Base-by-base conservation (phyloP, 53 echinoderm and acorn worm species). In the Echinometra lucunter region DNA sequence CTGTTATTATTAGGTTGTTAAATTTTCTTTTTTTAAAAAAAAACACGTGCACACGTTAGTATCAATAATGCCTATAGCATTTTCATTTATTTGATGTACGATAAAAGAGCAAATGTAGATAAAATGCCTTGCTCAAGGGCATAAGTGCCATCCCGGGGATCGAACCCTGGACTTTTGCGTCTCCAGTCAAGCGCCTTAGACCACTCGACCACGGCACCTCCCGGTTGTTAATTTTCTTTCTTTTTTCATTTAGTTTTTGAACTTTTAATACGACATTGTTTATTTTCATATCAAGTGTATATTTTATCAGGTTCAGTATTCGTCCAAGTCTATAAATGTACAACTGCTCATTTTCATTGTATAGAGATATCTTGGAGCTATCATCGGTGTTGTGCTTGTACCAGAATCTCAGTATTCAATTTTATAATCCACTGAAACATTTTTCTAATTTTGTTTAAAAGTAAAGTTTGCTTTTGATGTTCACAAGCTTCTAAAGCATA, bases 391-490 rank as follows among this genome's bases (percentile, higher is more conserved):
- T 47, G 49, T 85, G 85, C 47, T 85, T 85, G 85, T 85, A 49
- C 40, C 37, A 47, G 28, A 27, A 28, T 85, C 53, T 40, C n/a
- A n/a, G n/a, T n/a, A 42, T 78, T 85, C 85, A 49, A 47, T 85
- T 85, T 49, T 45, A 42, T 63, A 49, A 47, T 47, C 12, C 28
- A 37, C 28, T 49, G 85, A 21, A 47, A 49, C 85, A 49, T n/a
- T 45, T 28, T 45, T 49, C 13, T 49, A 85, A 2, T 49, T 85
- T 45, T 49, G 47, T 47, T 12, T 85, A 25, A 45, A 45, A n/a
- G 6, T 37, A 85, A 81, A 85, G 28, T 85, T 85, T 85, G 85
- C 85, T 85, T 85, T 85, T 85, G 49, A 47, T 85, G 85, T 85
- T 85, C 85, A 85, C 85, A 85, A 85, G 85, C 85, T 85, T 49